Base-by-base conservation (phyloP, 1,140 invertebrate species). In the Drepana arcuata region DNA sequence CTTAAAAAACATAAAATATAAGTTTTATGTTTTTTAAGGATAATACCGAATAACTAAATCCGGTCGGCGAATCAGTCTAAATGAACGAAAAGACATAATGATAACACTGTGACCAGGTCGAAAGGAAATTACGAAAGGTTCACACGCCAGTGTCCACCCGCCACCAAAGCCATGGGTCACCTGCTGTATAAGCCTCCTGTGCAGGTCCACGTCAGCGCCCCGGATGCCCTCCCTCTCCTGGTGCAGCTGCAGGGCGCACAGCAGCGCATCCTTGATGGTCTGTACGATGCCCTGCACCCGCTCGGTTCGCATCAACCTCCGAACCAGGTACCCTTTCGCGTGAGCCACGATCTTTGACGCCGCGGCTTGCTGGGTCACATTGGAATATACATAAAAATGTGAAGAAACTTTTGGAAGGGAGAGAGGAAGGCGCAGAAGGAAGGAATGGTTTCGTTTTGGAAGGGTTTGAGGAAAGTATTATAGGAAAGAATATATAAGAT, bases 241-340 rank as follows among this genome's bases (percentile, higher is more conserved):
- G 42, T 93, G 90, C 37, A 94, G 75, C 62, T 92, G 89, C 24
- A 93, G 75, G 43, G 92, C 90, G 67, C 90, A 92, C 12, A 91
- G 74, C 27, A 93, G 70, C 2, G 92, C 91, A 64, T 93, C 93
- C 49, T 86, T 86, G 46, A 95, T 94, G 12, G 91, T 94, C 79
- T 92, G 90, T 43, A 95, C 92, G 9, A 94, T 86, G 21, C 85
- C 83, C 66, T 93, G 90, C 2, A 95, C 90, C 53, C 91, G 90
- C 60, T 93, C 91, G 1, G 93, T 94, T 34, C 81, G 85, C 71
- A 95, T 88, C 23, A 96, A 80, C 42, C 93, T 87, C 25, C 95
- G 87, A 16, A 90, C 89, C 34, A 96, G 80, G 70, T 89, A 95
- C 1, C 95, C 95, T 62, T 88, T 90, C n/a, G 86, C 89, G 56